Conservation (phyloP, 2,888 invertebrate genomes). For the Drosophila rellima region DNA sequence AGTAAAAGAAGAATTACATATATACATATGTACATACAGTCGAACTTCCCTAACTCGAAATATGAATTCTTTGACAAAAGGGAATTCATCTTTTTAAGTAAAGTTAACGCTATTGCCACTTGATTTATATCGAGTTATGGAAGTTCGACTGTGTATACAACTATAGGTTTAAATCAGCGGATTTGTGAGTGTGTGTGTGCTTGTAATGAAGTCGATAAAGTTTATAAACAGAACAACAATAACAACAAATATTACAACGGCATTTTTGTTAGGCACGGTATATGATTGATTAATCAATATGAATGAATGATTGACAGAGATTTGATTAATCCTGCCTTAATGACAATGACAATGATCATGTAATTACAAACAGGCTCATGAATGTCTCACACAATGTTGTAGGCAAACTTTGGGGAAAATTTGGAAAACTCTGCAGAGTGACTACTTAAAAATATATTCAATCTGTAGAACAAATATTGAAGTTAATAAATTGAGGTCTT, state of each 20-base stretch:
- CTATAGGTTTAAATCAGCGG: slow-evolving; percentile 3
- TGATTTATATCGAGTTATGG: no score
- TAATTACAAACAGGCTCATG: slow-evolving; percentile 1
- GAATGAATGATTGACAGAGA: not conserved
- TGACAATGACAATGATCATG: slow-evolving; percentile 6
- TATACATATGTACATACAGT: not conserved
- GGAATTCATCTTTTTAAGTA: no score
- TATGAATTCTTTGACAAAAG: no score
- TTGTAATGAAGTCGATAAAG: slow-evolving; percentile 5
- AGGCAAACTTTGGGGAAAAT: not conserved
- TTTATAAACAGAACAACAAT: slow-evolving; percentile 9
- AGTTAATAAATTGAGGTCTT: not conserved
- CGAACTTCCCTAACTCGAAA: no score
- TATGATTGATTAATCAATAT: slow-evolving; percentile 9
- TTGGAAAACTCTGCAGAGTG: not conserved
- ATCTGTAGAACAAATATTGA: not conserved
- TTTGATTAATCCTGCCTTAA: not conserved
- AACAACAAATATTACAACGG: slow-evolving; percentile 34
- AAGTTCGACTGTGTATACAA: no score
- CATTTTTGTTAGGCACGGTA: slow-evolving; percentile 15
- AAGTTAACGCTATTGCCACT: no score
- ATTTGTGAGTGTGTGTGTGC: slow-evolving; percentile 2
- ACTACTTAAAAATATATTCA: not conserved
- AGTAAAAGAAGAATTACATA: slow-evolving; percentile 2
- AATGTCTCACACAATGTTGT: not conserved